Conservation (phyloP, 2,113 vertebrate genomes). For the Pseudonaja textilis region DNA sequence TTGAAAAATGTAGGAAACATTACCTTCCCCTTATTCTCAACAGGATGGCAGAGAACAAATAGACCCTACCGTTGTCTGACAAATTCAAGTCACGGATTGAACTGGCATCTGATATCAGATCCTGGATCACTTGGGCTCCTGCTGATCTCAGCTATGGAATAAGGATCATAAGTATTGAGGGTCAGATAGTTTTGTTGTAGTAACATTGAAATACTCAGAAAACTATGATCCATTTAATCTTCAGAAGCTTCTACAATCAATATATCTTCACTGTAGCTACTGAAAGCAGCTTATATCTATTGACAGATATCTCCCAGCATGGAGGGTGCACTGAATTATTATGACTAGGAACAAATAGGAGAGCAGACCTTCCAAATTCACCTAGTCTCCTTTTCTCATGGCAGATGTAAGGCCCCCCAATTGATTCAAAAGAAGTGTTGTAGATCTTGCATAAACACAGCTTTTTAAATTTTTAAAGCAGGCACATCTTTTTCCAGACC, state of each 20-base stretch:
- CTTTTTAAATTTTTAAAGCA: background rate
- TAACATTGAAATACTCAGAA: background rate
- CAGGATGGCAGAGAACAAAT: background rate
- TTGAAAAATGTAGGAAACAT: fast-evolving
- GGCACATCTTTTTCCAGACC: background rate
- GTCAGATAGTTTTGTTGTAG: background rate
- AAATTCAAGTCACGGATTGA: slow-evolving; percentile 82
- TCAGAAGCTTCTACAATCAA: background rate
- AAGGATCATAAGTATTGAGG: slow-evolving; percentile 11
- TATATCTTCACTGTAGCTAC: too few species aligned
- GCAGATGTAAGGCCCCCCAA: background rate
- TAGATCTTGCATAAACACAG: background rate
- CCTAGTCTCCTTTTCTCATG: background rate
- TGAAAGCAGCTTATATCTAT: background rate
- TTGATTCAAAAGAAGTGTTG: background rate
- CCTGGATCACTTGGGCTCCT: slow-evolving; percentile 92
- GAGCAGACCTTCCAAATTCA: background rate
- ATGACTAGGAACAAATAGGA: background rate
- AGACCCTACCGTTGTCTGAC: slow-evolving; percentile 82
- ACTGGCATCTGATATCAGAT: slow-evolving; percentile 84
- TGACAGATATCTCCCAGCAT: background rate
- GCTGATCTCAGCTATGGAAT: slow-evolving; percentile 79
- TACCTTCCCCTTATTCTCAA: background rate
- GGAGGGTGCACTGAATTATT: background rate
- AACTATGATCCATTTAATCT: background rate